Conservation (phyloP, 23 tunicate genomes). For the Oikopleura albicans region DNA sequence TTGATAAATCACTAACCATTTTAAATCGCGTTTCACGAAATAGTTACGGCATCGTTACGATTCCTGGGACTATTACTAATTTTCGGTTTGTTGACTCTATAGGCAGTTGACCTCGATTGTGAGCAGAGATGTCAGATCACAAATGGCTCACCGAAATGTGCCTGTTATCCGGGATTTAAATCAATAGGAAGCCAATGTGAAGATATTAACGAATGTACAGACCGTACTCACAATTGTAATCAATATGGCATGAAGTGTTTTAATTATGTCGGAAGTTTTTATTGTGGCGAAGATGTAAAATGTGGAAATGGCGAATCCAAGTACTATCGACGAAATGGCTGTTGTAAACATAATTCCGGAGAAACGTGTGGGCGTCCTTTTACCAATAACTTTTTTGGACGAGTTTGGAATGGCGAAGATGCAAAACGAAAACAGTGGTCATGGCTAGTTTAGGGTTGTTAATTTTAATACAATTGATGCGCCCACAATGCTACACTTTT, state of each 20-base stretch:
- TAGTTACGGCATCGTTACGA: too few species aligned
- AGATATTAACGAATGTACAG: background rate
- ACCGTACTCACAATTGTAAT: background rate
- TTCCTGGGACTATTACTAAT: too few species aligned
- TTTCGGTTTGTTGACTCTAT: too few species aligned
- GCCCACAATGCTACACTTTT: too few species aligned
- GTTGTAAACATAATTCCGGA: background rate
- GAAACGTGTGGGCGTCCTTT: background rate
- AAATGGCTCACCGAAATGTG: background rate
- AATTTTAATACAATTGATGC: background rate
- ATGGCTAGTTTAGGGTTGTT: background rate
- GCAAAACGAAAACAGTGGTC: background rate
- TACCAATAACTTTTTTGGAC: too few species aligned
- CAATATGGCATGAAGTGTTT: background rate
- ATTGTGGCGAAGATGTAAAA: background rate
- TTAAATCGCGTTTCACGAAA: too few species aligned
- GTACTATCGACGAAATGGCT: background rate
- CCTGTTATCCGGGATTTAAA: background rate
- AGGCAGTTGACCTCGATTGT: too few species aligned
- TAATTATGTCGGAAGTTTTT: background rate
- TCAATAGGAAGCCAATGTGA: background rate
- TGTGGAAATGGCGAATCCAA: background rate
- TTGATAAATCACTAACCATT: too few species aligned
- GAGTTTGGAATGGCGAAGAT: background rate
- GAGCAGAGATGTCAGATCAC: background rate